Base-by-base conservation (phyloP, 2,113 vertebrate species). In the Tympanuchus pallidicinctus region DNA sequence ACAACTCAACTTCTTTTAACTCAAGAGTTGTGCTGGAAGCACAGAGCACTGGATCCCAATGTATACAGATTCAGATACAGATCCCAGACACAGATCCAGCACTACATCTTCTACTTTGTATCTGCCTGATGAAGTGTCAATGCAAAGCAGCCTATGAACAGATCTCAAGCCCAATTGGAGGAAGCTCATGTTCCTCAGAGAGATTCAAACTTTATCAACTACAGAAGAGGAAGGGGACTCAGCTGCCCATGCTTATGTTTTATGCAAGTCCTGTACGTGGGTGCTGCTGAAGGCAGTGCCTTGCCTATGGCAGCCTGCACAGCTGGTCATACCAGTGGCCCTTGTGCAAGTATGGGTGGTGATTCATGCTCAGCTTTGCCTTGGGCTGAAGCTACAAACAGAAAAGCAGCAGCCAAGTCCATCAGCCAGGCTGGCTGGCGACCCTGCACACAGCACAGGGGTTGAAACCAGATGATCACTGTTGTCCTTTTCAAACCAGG, bases 1-100 rank as follows among this genome's bases (percentile, higher is more conserved):
- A 85, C 48, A 77, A 88, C 56, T n/a, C 64, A 95, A 60, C 66
- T 92, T 75, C 57, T 66, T 86, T 74, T 87, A 82, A 4, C 73
- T 40, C 38, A 75, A 10, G 76, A 92, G 79, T 19, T 61, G 48
- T 79, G 40, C 72, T 87, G 65, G 64, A 69, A 90, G 63, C 65
- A 82, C 4, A 81, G 76, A 4, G 27, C 61, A 48, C 52, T 42
- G 56, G 57, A 74, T 65, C 27, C 32, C 57, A 90, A 5, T 19
- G n/a, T 60, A 27, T 18, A 30, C 64, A 38, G 38, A 38, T 38
- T 38, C 38, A 38, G 38, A 38, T 10, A 38, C 38, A 38, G 38
- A 38, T 47, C 75, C 59, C 82, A 93, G 48, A 74, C 4, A 28
- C 1, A 75, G 65, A 28, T 5, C 8, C 28, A 28, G 27, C 22